Conservation (phyloP, 1,140 invertebrate species). For the Teleopsis dalmanni region DNA sequence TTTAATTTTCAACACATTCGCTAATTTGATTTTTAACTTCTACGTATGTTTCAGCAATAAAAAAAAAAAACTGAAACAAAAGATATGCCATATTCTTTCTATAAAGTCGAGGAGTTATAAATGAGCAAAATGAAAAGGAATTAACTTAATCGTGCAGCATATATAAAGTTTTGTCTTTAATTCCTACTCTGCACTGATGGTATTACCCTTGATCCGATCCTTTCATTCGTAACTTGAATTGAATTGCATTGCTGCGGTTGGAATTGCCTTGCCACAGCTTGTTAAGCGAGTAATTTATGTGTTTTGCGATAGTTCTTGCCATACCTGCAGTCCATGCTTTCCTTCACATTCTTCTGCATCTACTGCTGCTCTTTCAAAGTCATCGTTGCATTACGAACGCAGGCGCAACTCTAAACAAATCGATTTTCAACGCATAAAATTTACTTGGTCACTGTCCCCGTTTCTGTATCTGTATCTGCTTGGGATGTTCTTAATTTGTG, state of each 20-base stretch:
- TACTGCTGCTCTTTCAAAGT: neutral
- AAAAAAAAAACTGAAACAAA: neutral
- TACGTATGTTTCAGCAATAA: constrained; percentile 13
- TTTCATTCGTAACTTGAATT: constrained; percentile 6
- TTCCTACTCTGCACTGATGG: neutral
- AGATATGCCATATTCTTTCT: neutral
- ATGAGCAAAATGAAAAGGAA: neutral
- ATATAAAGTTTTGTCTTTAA: neutral
- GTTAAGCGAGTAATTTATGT: constrained; percentile 45
- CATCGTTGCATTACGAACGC: constrained; percentile 20
- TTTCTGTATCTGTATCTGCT: neutral
- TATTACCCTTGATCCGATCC: too few species aligned
- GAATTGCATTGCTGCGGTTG: constrained; percentile 19
- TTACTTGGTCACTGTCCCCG: neutral
- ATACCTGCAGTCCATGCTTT: constrained; percentile 20
- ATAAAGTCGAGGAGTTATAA: neutral
- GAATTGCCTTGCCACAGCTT: constrained; percentile 29
- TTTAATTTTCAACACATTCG: constrained; percentile 46
- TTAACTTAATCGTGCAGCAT: constrained; percentile 9
- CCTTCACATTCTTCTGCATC: neutral
- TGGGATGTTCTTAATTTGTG: neutral
- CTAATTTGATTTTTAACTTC: constrained; percentile 46
- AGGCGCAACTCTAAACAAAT: constrained; percentile 44
- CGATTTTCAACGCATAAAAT: constrained; percentile 37
- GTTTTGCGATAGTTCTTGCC: constrained; percentile 42